These are phyloP conservation scores for Cryptoprocta ferox DNA, from an alignment of 2,797 vertebrate genomes.

Conservation along the genomic window DNA sequence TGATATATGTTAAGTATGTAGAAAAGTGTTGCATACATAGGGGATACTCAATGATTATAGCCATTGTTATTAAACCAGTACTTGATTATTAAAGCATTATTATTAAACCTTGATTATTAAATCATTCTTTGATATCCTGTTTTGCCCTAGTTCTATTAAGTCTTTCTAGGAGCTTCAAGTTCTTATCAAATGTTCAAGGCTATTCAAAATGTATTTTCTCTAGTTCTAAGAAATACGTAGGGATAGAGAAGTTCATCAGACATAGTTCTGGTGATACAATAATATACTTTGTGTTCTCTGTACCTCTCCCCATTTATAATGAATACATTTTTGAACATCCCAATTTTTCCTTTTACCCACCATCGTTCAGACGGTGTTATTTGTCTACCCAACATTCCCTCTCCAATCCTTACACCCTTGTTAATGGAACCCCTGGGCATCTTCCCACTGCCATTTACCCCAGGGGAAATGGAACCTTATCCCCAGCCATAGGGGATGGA, in stretches of 20 bases:
- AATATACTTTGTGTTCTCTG: not conserved
- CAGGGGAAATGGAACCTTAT: not conserved
- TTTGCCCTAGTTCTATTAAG: slow-evolving; percentile 39
- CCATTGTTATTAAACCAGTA: slow-evolving; percentile 24
- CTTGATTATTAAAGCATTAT: slow-evolving; percentile 3
- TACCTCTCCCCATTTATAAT: not conserved
- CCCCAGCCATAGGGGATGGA: not conserved
- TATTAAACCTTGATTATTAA: slow-evolving; percentile 28
- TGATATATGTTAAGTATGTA: slow-evolving; percentile 39
- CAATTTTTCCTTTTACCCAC: not conserved
- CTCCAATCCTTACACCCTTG: not conserved
- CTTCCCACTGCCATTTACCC: not conserved
- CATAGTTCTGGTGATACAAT: not conserved
- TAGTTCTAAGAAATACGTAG: not conserved
- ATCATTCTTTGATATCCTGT: slow-evolving; percentile 34
- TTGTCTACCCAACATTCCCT: not conserved
- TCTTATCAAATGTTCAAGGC: slow-evolving; percentile 2
- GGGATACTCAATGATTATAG: slow-evolving; percentile 18
- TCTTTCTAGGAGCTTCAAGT: slow-evolving; percentile 54
- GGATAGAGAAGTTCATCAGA: not conserved
- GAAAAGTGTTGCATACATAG: slow-evolving; percentile 9
- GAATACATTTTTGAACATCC: not conserved
- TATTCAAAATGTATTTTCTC: slow-evolving; percentile 31
- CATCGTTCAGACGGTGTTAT: not conserved
- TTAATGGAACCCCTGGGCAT: not conserved